These are phyloP conservation scores for Ictalurus punctatus DNA, from an alignment of 2,113 vertebrate genomes.

Conservation along the genomic window DNA sequence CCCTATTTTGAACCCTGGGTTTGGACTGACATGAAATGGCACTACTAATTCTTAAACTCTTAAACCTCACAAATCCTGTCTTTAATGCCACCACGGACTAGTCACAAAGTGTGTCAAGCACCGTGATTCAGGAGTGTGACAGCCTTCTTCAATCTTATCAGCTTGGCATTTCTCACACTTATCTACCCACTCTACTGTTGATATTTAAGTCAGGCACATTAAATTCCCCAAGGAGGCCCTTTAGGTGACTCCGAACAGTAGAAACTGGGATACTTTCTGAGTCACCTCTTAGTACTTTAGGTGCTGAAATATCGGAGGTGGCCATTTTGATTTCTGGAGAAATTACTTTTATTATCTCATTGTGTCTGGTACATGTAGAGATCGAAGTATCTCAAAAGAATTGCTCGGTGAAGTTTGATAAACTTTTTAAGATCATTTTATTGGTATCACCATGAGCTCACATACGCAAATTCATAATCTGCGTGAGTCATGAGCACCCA, in stretches of 20 bases:
- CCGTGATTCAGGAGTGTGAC: not conserved
- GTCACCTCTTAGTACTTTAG: conserved; percentile 47
- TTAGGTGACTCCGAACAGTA: conserved; percentile 39
- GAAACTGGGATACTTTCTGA: conserved; percentile 42
- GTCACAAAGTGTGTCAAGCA: not conserved
- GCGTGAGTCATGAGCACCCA: not conserved
- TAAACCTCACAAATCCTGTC: not conserved
- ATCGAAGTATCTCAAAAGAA: not conserved
- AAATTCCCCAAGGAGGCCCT: conserved; percentile 41
- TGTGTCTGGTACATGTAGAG: conserved; percentile 1
- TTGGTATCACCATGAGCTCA: not conserved
- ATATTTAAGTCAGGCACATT: conserved; percentile 56
- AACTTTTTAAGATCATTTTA: not conserved
- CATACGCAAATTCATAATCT: not conserved
- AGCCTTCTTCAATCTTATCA: conserved; percentile 24
- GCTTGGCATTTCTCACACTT: conserved; percentile 1
- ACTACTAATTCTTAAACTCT: not conserved
- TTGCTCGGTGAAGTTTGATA: not conserved
- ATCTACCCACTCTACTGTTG: not conserved
- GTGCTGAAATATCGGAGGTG: not conserved
- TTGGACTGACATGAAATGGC: not conserved
- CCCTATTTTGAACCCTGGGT: not conserved
- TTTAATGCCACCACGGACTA: not conserved
- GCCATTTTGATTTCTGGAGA: not conserved
- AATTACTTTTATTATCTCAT: not conserved